These are phyloP conservation scores for Sinosuthora webbiana DNA, from an alignment of 2,113 vertebrate genomes.

Conservation along the genomic window DNA sequence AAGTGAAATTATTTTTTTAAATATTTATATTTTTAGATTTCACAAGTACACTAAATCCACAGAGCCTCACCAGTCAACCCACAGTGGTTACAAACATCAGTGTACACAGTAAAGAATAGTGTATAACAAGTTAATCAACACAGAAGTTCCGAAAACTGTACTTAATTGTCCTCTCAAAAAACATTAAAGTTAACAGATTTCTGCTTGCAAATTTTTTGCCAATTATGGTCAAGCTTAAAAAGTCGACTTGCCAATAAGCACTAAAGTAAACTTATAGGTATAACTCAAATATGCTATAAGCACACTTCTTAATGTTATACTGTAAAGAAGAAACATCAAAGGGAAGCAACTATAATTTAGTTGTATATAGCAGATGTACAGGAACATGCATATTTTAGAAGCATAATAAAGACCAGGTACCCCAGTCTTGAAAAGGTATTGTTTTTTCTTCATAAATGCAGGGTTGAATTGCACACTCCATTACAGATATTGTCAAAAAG, in stretches of 20 bases:
- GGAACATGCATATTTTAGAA: neutral
- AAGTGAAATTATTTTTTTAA: neutral
- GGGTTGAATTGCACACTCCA: neutral
- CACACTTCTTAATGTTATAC: neutral
- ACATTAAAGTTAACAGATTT: neutral
- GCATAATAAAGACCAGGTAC: neutral
- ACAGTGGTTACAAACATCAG: neutral
- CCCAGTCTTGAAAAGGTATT: neutral
- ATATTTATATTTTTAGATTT: neutral
- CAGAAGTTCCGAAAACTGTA: neutral
- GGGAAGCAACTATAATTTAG: neutral
- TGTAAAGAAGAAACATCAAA: neutral
- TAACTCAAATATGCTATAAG: neutral
- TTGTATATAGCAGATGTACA: neutral
- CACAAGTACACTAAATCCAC: neutral
- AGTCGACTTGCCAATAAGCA: neutral
- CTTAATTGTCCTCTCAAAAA: neutral
- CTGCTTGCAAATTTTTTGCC: neutral
- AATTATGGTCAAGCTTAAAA: neutral
- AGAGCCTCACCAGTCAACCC: neutral
- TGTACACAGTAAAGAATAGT: neutral
- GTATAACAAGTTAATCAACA: neutral
- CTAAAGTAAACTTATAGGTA: neutral
- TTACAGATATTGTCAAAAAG: neutral
- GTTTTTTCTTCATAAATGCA: neutral